Evolutionary conservation across 1,140 invertebrate species (phyloP), one percentile per base, ranked within the genome.

Genomic region (Papilio xuthus): DNA sequence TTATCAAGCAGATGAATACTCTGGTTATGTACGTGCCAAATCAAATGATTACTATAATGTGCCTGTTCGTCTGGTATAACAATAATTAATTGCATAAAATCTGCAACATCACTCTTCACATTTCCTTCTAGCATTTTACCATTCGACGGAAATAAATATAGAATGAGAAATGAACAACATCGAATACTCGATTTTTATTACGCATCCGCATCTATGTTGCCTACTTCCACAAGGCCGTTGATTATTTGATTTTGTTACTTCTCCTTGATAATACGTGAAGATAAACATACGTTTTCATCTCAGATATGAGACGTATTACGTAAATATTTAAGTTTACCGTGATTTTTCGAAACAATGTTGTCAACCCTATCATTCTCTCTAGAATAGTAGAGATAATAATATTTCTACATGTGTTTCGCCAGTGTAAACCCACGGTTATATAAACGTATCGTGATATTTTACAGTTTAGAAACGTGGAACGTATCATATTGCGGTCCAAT

Each of bases 211-310:
- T 50, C 47, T 18, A 50, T 50, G 47, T 50, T 50, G 47, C n/a
- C 26, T 67, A 28, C 23, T 63, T 9, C 12, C 12, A 8, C 26
- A 67, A 67, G 60, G 60, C 26, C 60, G 60, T 67, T 67, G 26
- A 28, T 67, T 67, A 67, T 67, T 67, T 67, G 12, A 67, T 67
- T 67, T 23, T 63, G 60, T 28, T 32, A 15, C 2, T 26, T 60
- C 56, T 60, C 23, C n/a, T 47, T 13, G 56, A 47, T 23, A 26
- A 60, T 60, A 56, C 20, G 23, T 67, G 60, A 67, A 67, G 60
- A 67, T 67, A 67, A 37, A 67, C 23, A 20, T 67, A 56, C 53
- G 53, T 56, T 56, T 56, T 67, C 60, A 67, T 67, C 60, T 67
- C 26, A 15, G 23, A 60, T 20, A 9, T 23, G 56, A 60, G 13